Conservation (phyloP, 2,888 invertebrate species). For the Lagria hirta region DNA sequence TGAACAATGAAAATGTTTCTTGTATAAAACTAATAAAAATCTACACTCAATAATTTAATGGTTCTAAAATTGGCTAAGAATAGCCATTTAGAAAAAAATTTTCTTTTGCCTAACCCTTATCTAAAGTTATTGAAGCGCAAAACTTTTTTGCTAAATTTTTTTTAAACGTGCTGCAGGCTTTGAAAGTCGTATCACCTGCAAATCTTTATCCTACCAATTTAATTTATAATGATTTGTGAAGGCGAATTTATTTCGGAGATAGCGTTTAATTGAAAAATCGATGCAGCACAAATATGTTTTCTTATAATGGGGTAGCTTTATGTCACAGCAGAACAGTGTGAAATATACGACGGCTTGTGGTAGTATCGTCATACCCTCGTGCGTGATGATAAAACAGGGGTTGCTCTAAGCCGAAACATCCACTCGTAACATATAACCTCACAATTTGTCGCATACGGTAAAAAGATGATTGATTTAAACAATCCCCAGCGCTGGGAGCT, state of each 20-base stretch:
- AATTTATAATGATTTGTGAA: constrained; percentile 30
- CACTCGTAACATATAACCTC: constrained; percentile 37
- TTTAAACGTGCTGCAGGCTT: too few relatives aligned
- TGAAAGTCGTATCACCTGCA: constrained; percentile 11
- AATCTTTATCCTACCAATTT: constrained; percentile 19
- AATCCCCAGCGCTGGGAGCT: constrained; percentile 34
- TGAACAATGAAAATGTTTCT: too few relatives aligned
- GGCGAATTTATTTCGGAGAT: constrained; percentile 31
- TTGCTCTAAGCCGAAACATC: constrained; percentile 37
- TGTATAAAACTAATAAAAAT: too few relatives aligned
- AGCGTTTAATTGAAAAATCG: constrained; percentile 36
- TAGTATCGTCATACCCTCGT: constrained; percentile 31
- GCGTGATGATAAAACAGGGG: constrained; percentile 32
- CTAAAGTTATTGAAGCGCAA: too few relatives aligned
- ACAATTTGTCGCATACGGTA: constrained; percentile 42
- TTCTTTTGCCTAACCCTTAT: too few relatives aligned
- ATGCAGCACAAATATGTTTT: constrained; percentile 28
- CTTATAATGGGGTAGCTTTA: constrained; percentile 29
- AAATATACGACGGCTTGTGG: constrained; percentile 33
- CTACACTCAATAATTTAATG: too few relatives aligned
- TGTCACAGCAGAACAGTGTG: constrained; percentile 22
- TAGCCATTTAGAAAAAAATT: too few relatives aligned
- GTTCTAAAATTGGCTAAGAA: too few relatives aligned
- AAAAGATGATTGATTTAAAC: constrained; percentile 45
- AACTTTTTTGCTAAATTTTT: too few relatives aligned